phyloP scores from a whole-genome alignment of 2,797 vertebrate species.

The Danio tinwini region DNA sequence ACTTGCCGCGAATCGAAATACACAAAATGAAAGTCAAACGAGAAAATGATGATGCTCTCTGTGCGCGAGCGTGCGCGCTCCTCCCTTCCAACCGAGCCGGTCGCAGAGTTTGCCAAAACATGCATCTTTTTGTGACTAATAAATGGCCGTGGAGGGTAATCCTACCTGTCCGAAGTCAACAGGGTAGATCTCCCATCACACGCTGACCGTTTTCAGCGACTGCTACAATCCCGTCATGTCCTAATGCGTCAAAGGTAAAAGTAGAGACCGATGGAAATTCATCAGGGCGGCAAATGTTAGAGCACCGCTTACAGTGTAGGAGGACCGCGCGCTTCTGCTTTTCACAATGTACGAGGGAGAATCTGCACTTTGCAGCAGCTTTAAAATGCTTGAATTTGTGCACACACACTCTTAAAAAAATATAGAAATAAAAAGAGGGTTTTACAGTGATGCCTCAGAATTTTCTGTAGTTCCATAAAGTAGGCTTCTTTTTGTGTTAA shows the following conservation, averaged over 20 bases:
- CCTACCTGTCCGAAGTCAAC: slow-evolving; percentile 65
- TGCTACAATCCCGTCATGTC: slow-evolving; percentile 64
- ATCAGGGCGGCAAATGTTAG: slow-evolving; percentile 64
- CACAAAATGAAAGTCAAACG: slow-evolving; percentile 60
- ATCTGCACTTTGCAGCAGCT: not conserved
- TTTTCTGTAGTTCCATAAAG: too few species aligned
- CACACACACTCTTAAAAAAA: too few species aligned
- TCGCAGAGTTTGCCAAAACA: slow-evolving; percentile 3
- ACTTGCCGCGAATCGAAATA: slow-evolving; percentile 44
- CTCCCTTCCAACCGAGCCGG: slow-evolving; percentile 38
- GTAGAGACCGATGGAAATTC: slow-evolving; percentile 64
- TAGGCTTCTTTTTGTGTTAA: too few species aligned
- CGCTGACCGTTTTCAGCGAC: slow-evolving; percentile 51
- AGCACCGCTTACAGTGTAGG: slow-evolving; percentile 79
- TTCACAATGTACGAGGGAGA: slow-evolving; percentile 1
- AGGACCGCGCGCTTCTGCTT: slow-evolving; percentile 66
- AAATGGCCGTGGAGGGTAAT: not conserved
- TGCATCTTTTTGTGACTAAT: not conserved
- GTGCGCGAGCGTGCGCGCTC: slow-evolving; percentile 45
- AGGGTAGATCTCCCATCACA: slow-evolving; percentile 60
- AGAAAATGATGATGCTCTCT: slow-evolving; percentile 51
- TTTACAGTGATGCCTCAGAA: too few species aligned
- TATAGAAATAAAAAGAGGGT: too few species aligned
- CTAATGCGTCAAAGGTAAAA: slow-evolving; percentile 67
- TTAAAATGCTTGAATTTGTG: not conserved